Base-by-base conservation (phyloP, 2,888 invertebrate species). In the Acanthopleura granulata region DNA sequence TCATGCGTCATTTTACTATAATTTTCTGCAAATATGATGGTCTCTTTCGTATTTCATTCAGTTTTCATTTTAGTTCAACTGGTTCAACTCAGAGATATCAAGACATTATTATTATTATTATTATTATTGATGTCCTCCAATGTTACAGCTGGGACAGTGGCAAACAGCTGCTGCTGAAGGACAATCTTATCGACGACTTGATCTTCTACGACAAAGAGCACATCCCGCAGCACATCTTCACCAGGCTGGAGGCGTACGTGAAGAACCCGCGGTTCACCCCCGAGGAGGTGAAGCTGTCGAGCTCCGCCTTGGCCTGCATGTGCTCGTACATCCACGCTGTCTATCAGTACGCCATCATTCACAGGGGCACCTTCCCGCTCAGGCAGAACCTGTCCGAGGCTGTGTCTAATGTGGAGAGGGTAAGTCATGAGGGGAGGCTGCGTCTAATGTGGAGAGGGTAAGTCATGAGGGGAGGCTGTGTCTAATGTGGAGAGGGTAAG, bases 61-160 rank as follows among this genome's bases (percentile, higher is more conserved):
- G n/a, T n/a, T n/a, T n/a, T n/a, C n/a, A n/a, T n/a, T n/a, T n/a
- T n/a, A n/a, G n/a, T n/a, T n/a, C n/a, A n/a, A n/a, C n/a, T n/a
- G n/a, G n/a, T n/a, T n/a, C n/a, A n/a, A n/a, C n/a, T n/a, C n/a
- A n/a, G n/a, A n/a, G n/a, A n/a, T n/a, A n/a, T n/a, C n/a, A n/a
- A n/a, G n/a, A n/a, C n/a, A n/a, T n/a, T n/a, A n/a, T n/a, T n/a
- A n/a, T n/a, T n/a, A n/a, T n/a, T n/a, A n/a, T 51, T 18, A 51
- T 51, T 51, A 51, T 51, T 51, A n/a, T n/a, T n/a, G n/a, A n/a
- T n/a, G n/a, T n/a, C n/a, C n/a, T n/a, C n/a, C n/a, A n/a, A n/a
- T n/a, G n/a, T n/a, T n/a, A n/a, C 83, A 90, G 90, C 61, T 90
- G 89, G 89, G 87, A 88, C 57, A 82, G 83, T 76, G 89, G 86